phyloP scores from a whole-genome alignment of 1,140 invertebrate genomes.

The Hesperophylax magnus region DNA sequence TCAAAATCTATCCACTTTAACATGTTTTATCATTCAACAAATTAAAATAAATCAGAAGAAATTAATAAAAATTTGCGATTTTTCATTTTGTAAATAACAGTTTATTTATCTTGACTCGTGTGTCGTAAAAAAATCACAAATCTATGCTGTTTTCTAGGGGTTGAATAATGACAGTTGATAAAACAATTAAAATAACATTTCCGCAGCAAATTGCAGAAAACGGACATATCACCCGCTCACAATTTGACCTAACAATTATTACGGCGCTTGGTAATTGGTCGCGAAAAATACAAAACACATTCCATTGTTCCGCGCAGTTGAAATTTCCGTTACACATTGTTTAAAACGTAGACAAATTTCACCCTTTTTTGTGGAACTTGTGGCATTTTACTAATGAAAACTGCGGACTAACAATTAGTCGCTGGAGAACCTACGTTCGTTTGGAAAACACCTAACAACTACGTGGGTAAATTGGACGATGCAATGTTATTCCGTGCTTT shows the following conservation, averaged over 20 bases:
- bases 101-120: too few species aligned
- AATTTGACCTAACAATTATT: slow-evolving; percentile 15
- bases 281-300: slow-evolving; percentile 2
- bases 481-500: too few species aligned
- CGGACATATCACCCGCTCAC: neutral
- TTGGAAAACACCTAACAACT: neutral
- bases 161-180: too few species aligned
- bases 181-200: too few species aligned
- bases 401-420: slow-evolving; percentile 23
- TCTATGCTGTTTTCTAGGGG: too few species aligned
- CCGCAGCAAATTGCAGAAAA: too few species aligned
- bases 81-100: too few species aligned
- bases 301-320: neutral
- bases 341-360: slow-evolving; percentile 15
- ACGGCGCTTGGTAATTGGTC: slow-evolving; percentile 9
- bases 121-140: too few species aligned
- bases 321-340: neutral
- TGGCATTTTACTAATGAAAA: slow-evolving; percentile 33
- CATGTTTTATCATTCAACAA: too few species aligned
- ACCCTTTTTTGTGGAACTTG: slow-evolving; percentile 5
- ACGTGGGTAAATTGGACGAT: neutral
- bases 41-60: too few species aligned
- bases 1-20: too few species aligned
- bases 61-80: too few species aligned
- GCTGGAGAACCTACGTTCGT: neutral